Evolutionary conservation across 2,888 invertebrate genomes (phyloP).

Genomic region (Agriotes lineatus): DNA sequence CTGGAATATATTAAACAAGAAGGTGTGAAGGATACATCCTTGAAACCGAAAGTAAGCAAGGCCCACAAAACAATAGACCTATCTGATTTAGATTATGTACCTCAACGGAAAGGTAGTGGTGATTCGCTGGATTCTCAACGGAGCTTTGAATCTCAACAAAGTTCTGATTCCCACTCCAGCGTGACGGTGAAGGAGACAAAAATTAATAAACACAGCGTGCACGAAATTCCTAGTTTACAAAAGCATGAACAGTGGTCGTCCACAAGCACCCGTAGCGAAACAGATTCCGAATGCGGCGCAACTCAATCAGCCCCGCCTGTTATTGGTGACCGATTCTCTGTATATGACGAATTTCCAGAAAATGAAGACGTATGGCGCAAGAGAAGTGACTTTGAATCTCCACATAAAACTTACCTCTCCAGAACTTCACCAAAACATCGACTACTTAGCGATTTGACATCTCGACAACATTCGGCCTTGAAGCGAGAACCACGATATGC

Average conservation of each 20-base stretch:
- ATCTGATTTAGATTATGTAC: constrained; percentile 59
- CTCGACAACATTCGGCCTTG: constrained; percentile 41
- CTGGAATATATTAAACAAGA: constrained; percentile 61
- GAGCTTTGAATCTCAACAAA: constrained; percentile 67
- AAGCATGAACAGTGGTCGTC: constrained; percentile 61
- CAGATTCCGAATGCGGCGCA: constrained; percentile 59
- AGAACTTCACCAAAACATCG: constrained; percentile 34
- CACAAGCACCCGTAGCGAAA: constrained; percentile 62
- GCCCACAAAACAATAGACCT: constrained; percentile 61
- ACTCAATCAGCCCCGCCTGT: constrained; percentile 62
- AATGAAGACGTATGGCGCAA: constrained; percentile 42
- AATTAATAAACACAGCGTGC: constrained; percentile 36
- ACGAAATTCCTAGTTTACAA: constrained; percentile 48
- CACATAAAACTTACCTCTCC: constrained; percentile 23
- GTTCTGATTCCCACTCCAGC: constrained; percentile 63
- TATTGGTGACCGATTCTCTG: constrained; percentile 49
- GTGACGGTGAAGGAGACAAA: constrained; percentile 52
- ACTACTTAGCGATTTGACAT: constrained; percentile 23
- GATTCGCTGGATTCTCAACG: constrained; percentile 70
- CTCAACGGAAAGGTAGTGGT: constrained; percentile 69
- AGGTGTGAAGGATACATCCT: constrained; percentile 60
- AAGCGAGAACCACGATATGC: constrained; percentile 47
- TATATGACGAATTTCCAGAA: constrained; percentile 39
- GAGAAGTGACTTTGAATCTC: constrained; percentile 36
- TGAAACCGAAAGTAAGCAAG: constrained; percentile 61